Evolutionary conservation across 2,797 vertebrate genomes (phyloP).

Genomic region (Cossypha dichroa): DNA sequence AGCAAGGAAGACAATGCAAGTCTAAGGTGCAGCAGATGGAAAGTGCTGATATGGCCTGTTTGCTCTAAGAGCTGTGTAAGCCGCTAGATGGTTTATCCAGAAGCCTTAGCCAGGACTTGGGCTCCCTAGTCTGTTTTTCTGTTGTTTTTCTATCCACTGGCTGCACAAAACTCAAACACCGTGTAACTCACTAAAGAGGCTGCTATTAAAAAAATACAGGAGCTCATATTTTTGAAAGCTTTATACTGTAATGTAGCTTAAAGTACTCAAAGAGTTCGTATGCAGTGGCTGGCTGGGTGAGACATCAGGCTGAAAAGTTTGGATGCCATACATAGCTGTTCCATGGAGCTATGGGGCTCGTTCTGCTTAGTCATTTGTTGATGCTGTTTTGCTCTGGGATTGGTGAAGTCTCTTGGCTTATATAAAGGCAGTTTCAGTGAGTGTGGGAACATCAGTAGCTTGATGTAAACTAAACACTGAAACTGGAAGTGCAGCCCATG

Average conservation of each 20-base stretch:
- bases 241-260: neutral
- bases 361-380: constrained; percentile 73
- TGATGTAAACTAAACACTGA: neutral
- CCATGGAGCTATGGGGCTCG: constrained; percentile 16
- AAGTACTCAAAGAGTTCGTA: neutral
- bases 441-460: constrained; percentile 17
- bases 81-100: neutral
- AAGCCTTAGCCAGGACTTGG: neutral
- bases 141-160: neutral
- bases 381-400: neutral
- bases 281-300: constrained; percentile 2
- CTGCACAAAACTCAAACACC: neutral
- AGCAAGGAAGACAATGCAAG: neutral
- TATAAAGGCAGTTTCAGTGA: neutral
- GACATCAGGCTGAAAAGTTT: neutral
- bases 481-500: neutral
- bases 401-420: constrained; percentile 16
- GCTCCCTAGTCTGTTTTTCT: neutral
- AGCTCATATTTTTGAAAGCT: neutral
- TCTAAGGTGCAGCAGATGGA: neutral
- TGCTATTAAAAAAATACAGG: neutral
- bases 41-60: neutral
- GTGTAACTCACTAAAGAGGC: neutral
- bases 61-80: neutral
- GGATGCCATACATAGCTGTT: constrained; percentile 43